phyloP scores from a whole-genome alignment of 2,113 vertebrate species.

The Nestor notabilis region DNA sequence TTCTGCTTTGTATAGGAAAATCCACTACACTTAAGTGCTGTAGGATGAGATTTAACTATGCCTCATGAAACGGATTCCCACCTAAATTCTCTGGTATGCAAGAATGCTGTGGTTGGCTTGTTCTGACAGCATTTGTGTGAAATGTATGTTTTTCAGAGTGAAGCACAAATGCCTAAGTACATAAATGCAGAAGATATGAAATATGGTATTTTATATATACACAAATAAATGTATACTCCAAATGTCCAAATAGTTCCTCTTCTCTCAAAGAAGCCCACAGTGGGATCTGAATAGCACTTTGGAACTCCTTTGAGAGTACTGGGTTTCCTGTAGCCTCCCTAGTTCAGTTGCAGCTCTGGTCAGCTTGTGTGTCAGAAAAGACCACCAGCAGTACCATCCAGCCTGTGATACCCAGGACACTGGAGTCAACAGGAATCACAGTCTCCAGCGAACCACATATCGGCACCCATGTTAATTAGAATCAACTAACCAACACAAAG shows the following conservation, averaged over 20 bases:
- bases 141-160: background rate
- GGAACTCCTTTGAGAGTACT: background rate
- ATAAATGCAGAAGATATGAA: background rate
- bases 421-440: background rate
- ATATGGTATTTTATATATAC: background rate
- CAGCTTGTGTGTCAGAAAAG: background rate
- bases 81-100: background rate
- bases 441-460: background rate
- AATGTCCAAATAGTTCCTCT: background rate
- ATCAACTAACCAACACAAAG: background rate
- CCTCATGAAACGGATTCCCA: background rate
- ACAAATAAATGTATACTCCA: background rate
- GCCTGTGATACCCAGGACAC: background rate
- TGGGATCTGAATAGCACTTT: background rate
- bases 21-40: rapidly evolving
- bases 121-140: background rate
- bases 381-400: background rate
- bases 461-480: background rate
- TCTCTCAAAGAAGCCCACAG: background rate
- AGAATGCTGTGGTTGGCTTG: background rate
- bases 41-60: background rate
- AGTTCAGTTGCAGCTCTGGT: background rate
- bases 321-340: background rate
- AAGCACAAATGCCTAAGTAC: background rate
- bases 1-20: background rate